phyloP scores from a whole-genome alignment of 2,113 vertebrate genomes.

The Varanus komodoensis region DNA sequence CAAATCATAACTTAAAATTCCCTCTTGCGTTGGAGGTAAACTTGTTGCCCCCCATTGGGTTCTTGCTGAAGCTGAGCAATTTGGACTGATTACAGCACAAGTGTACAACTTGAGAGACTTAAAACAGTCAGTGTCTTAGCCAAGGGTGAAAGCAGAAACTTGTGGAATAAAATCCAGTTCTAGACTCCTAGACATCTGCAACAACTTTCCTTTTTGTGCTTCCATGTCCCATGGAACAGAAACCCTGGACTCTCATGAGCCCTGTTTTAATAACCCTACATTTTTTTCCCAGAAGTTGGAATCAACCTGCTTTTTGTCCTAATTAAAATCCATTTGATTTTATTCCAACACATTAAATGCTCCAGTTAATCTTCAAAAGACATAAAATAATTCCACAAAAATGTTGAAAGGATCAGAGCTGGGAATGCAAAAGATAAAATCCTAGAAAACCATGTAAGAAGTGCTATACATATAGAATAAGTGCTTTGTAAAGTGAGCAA shows the following conservation, averaged over 20 bases:
- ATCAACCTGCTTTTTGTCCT: conserved; percentile 18
- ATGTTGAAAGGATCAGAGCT: background rate
- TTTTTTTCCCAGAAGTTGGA: background rate
- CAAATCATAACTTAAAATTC: background rate
- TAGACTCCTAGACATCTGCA: background rate
- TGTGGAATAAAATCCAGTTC: background rate
- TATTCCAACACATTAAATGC: background rate
- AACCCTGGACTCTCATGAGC: background rate
- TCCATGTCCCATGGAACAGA: background rate
- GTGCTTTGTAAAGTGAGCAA: background rate
- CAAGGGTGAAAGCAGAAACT: background rate
- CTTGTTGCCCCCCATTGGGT: no score
- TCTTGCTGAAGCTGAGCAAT: background rate
- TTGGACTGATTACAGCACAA: background rate
- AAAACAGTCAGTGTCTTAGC: conserved; percentile 16
- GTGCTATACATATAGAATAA: conserved; percentile 22
- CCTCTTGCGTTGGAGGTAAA: background rate
- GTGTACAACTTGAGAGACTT: background rate
- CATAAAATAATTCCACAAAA: background rate
- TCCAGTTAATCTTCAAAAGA: conserved; percentile 34
- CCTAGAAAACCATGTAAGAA: background rate
- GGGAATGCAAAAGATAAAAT: conserved; percentile 17
- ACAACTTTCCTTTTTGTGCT: conserved; percentile 32
- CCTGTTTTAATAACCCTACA: background rate
- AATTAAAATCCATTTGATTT: conserved; percentile 20